A percentile compares a stretch with the other conserved stretches of the same genome.
These are phyloP conservation scores for Hanleya hanleyi DNA, from an alignment of 2,888 invertebrate species.

Conservation along the genomic window DNA sequence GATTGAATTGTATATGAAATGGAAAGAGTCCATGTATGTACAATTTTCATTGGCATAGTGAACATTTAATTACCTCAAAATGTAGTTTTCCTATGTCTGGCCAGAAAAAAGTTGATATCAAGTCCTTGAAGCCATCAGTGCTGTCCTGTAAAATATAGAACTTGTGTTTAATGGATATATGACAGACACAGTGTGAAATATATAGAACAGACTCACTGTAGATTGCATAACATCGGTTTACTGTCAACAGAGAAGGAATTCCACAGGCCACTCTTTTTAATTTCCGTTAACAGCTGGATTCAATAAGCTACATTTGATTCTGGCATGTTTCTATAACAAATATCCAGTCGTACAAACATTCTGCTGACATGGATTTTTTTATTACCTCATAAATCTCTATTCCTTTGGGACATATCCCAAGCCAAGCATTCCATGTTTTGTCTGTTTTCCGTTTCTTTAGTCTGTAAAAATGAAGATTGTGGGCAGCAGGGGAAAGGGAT, in stretches of 20 bases:
- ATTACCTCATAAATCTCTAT: constrained; percentile 86
- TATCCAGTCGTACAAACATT: too few species aligned
- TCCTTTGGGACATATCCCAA: constrained; percentile 94
- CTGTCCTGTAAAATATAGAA: constrained; percentile 60
- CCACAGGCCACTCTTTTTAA: too few species aligned
- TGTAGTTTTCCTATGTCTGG: constrained; percentile 95
- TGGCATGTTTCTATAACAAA: too few species aligned
- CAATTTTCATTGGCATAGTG: not conserved
- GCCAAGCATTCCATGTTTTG: constrained; percentile 81
- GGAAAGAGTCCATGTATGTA: not conserved
- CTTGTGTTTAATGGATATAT: too few species aligned
- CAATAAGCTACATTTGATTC: too few species aligned
- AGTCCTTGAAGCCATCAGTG: constrained; percentile 70
- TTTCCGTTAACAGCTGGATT: too few species aligned
- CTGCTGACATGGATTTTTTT: not conserved
- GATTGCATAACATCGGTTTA: too few species aligned
- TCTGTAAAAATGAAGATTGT: constrained; percentile 91
- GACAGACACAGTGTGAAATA: too few species aligned
- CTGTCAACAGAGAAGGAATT: too few species aligned
- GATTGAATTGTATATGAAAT: not conserved
- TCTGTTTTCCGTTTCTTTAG: constrained; percentile 78
- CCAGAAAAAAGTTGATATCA: constrained; percentile 91
- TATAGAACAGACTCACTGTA: too few species aligned
- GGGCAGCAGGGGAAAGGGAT: constrained; percentile 84
- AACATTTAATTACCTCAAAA: constrained; percentile 82